Evolutionary conservation across 2,113 vertebrate species (phyloP), one percentile per base, ranked within the genome.

Genomic region (Mionectes macconnelli): DNA sequence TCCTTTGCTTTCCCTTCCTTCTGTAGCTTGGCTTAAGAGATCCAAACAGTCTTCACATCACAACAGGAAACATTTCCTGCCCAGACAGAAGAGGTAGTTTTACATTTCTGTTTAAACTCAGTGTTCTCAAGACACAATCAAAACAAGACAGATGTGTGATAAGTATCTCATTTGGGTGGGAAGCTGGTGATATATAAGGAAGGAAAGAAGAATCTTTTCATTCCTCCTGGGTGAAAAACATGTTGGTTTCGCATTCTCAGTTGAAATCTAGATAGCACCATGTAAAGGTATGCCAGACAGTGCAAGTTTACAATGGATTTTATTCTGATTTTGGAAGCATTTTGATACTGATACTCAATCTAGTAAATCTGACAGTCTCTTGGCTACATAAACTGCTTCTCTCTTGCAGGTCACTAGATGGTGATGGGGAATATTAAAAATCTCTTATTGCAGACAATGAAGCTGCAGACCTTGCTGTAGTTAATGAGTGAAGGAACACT

Each of bases 361-460:
- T 35, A 90, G 45, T 49, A 69, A 69, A 69, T 69, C 57, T 87
- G 70, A 83, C 53, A 85, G 35, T 73, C 20, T 49, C 57, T 45
- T 53, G 63, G 45, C n/a, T 83, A 63, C 68, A 84, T 63, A 86
- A 92, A 85, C 78, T 93, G 84, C 79, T 88, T 62, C 67, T 90
- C n/a, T 22, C 25, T 90, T 57, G n/a, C 62, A 92, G 90, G 92
- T 96, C 92, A 93, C 75, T 95, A 66, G 62, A 28, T 79, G 81
- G 44, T 90, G 84, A 88, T 11, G 67, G 37, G 82, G 62, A 95
- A 85, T 88, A 83, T 92, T 91, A 57, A 22, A 83, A 21, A 57
- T 15, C 13, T 66, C n/a, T 76, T 72, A 60, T 60, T 6, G 7
- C 62, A 81, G 37, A 74, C 5, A 35, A 56, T 15, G 10, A 76